Conservation (phyloP, 2,797 vertebrate species). For the Galagoides demidoff region DNA sequence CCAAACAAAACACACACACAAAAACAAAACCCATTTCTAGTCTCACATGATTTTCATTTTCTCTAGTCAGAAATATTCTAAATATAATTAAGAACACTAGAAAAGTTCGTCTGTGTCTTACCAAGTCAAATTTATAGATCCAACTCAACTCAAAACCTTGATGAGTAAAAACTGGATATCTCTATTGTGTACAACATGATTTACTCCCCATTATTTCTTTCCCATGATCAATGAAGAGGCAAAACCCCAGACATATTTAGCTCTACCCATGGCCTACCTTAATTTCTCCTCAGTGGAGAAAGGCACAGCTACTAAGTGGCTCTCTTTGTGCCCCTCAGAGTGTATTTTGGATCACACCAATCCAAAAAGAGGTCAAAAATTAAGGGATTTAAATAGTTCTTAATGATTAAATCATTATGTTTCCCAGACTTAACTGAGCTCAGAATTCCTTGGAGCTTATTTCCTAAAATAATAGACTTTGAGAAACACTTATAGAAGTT, state of each 20-base stretch:
- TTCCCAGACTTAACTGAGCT: neutral
- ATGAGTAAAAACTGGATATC: neutral
- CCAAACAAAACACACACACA: neutral
- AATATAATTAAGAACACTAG: neutral
- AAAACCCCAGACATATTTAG: neutral
- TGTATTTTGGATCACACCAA: neutral
- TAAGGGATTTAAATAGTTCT: neutral
- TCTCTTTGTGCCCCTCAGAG: neutral
- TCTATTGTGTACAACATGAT: neutral
- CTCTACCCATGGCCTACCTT: neutral
- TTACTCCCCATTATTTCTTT: neutral
- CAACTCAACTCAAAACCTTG: neutral
- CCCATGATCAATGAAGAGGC: neutral
- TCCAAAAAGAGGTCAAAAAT: neutral
- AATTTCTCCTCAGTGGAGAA: neutral
- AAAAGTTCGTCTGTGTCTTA: neutral
- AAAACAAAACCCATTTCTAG: neutral
- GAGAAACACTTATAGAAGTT: neutral
- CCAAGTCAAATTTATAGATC: neutral
- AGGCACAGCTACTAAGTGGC: neutral
- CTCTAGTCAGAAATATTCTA: neutral
- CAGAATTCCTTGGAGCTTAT: neutral
- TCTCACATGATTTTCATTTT: neutral
- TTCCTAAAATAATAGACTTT: conserved; percentile 43
- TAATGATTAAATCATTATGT: neutral